Conservation (phyloP, 2,888 invertebrate genomes). For the Archips xylosteana region DNA sequence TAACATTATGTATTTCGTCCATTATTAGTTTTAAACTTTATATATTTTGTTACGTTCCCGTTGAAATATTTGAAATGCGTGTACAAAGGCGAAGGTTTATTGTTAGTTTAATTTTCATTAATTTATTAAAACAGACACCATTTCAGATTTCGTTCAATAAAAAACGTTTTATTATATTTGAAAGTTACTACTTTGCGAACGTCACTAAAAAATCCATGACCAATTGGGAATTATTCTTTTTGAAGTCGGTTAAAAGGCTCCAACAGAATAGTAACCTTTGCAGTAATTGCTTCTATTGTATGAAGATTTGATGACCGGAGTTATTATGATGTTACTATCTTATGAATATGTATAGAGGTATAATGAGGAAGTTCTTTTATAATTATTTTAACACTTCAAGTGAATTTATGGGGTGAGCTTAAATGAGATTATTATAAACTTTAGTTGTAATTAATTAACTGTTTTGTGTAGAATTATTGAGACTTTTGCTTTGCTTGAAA, state of each 20-base stretch:
- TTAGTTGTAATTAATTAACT: background rate
- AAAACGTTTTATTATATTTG: too few relatives aligned
- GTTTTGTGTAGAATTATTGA: background rate
- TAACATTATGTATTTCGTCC: too few relatives aligned
- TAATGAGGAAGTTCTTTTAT: background rate
- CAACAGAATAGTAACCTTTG: background rate
- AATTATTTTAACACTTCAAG: conserved; percentile 11
- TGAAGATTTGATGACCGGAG: conserved; percentile 9
- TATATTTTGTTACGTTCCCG: too few relatives aligned
- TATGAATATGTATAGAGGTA: background rate
- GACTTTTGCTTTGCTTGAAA: background rate
- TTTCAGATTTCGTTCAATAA: too few relatives aligned
- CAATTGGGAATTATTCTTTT: background rate
- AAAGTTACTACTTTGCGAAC: too few relatives aligned
- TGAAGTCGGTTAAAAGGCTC: background rate
- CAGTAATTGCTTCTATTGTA: conserved; percentile 6
- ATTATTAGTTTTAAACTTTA: too few relatives aligned
- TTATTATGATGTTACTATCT: background rate
- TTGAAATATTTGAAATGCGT: too few relatives aligned
- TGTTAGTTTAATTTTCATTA: too few relatives aligned
- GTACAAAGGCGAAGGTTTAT: too few relatives aligned
- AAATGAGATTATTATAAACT: background rate
- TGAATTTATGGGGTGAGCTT: background rate
- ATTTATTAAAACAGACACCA: too few relatives aligned
- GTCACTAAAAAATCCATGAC: background rate